Conservation (phyloP, 2,113 vertebrate species). For the Saimiri boliviensis region DNA sequence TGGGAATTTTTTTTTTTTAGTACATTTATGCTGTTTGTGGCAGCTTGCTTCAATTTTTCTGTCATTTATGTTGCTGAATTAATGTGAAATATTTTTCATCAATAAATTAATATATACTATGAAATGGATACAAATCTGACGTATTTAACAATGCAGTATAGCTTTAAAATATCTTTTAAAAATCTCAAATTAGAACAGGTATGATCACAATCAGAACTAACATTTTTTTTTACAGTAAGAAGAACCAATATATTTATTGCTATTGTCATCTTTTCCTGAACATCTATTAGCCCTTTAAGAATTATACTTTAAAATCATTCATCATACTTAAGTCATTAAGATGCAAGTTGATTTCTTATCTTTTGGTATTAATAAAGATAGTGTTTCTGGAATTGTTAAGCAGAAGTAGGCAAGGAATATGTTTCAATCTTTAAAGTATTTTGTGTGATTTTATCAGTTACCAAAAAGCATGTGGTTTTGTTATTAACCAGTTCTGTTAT, state of each 20-base stretch:
- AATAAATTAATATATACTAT: background rate
- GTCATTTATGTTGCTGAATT: background rate
- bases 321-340: background rate
- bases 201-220: background rate
- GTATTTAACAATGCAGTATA: background rate
- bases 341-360: background rate
- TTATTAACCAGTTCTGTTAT: background rate
- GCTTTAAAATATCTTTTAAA: constrained; percentile 1
- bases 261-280: background rate
- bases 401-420: background rate
- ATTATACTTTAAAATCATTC: background rate
- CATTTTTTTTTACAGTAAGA: background rate
- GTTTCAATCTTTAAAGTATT: background rate
- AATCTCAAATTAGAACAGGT: background rate
- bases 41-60: constrained; percentile 13
- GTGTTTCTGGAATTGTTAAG: background rate
- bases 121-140: background rate
- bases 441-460: background rate
- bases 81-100: background rate
- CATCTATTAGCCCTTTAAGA: background rate
- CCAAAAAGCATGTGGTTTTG: background rate
- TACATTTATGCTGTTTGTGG: background rate
- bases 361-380: background rate
- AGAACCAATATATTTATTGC: background rate
- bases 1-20: background rate